Base-by-base conservation (phyloP, 2,888 invertebrate genomes). In the Oscheius myriophilus region DNA sequence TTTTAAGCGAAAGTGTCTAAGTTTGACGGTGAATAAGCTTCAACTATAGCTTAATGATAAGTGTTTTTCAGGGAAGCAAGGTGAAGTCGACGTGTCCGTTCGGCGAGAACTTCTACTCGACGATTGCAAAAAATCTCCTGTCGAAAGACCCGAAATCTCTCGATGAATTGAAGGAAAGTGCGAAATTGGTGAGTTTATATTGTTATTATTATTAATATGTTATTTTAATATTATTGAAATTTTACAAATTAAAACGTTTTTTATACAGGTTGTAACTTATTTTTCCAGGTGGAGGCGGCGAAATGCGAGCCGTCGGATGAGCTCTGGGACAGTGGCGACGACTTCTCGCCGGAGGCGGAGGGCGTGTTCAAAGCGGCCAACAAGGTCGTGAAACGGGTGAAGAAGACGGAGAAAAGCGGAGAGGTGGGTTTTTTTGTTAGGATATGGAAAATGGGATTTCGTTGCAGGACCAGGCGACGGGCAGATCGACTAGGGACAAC, bases 281-380 rank as follows among this genome's bases (percentile, higher is more conserved):
- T 33, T 49, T 21, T 49, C 21, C 21, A 63, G 63, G 52, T 63
- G 18, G 25, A 51, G 18, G 51, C 51, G 23, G 26, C 63, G 21
- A 63, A 63, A 23, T 41, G 42, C 12, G 23, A 52, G 39, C 21
- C 52, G n/a, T 16, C 18, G 12, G 63, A 63, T 16, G 63, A 63
- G 43, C 43, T 63, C 12, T 63, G 63, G 63, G 63, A 63, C 33
- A 52, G 63, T 39, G 63, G 63, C 1, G 63, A 63, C 39, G 63
- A 63, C 18, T 53, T 63, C 23, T 63, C 53, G 25, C 18, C 61
- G 18, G 61, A 61, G 26, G 61, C 33, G 9, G 61, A 61, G 49
- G 61, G n/a, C n/a, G 33, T 61, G 18, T 49, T 61, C 33, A 46
- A 45, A 25, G 16, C 46, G 14, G 33, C 49, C 11, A 61, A 61